Base-by-base conservation (phyloP, 2,113 vertebrate species). In the Pungitius pungitius region DNA sequence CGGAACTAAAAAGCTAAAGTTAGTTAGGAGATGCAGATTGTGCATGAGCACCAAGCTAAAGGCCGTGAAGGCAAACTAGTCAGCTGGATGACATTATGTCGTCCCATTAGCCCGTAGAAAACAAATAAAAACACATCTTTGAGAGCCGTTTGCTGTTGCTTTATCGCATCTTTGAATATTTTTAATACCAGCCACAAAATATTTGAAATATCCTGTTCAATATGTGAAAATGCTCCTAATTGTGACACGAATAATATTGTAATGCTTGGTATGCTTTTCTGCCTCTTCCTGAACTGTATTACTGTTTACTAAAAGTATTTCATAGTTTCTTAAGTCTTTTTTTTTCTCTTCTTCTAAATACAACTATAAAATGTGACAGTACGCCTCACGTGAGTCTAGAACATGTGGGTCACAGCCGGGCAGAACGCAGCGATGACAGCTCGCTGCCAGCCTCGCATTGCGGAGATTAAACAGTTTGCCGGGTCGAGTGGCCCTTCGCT, bases 401-500 rank as follows among this genome's bases (percentile, higher is more conserved):
- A 73, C 66, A 75, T 69, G 71, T 80, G 52, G 69, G 84, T 84
- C 82, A 73, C 69, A 85, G 56, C 63, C 51, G 30, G 54, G 43
- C 62, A 75, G 69, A 42, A 75, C 57, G 69, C 59, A 33, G 65
- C 39, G 85, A 78, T 85, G 82, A 88, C 82, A 85, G 78, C 77
- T 77, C 68, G 61, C 59, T 69, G 79, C 67, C 78, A 42, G 65
- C 58, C 55, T 18, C 37, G 83, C 69, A 30, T 81, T 87, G 84
- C 64, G 47, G 67, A 75, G 82, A 90, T 80, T 77, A 76, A 87
- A 78, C 68, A 20, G 83, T 75, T 73, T 74, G 75, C 81, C 11
- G 4, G 59, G 51, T 62, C 58, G 81, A 89, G 74, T 80, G 87
- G 80, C 68, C 78, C 86, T 80, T 81, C 59, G 69, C 80, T 77